Evolutionary conservation across 2,888 invertebrate species (phyloP).

Genomic region (Sthenelais limicola): DNA sequence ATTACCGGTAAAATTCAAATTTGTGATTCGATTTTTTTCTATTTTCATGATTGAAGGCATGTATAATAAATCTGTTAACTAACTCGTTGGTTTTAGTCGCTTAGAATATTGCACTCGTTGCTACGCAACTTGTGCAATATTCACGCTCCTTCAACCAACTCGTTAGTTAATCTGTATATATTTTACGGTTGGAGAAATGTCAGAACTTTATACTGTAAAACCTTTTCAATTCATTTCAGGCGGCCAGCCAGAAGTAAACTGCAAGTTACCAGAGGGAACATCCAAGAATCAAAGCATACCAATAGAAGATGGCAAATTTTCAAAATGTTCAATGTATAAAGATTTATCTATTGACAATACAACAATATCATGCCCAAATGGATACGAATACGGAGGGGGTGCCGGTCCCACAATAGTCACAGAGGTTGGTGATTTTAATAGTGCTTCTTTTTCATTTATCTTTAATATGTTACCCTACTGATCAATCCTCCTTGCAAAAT

Average conservation of each 20-base stretch:
- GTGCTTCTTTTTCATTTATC: not conserved
- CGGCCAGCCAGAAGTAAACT: conserved; percentile 14
- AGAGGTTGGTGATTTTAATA: conserved; percentile 45
- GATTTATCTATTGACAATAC: conserved; percentile 30
- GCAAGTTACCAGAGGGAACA: conserved; percentile 32
- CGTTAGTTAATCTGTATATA: too few species aligned
- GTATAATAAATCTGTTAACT: too few species aligned
- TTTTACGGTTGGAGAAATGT: not conserved
- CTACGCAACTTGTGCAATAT: too few species aligned
- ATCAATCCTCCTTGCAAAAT: too few species aligned
- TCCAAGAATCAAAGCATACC: conserved; percentile 39
- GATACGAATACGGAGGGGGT: conserved; percentile 50
- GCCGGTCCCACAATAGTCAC: conserved; percentile 51
- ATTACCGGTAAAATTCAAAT: too few species aligned
- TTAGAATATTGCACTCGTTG: too few species aligned
- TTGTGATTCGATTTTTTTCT: too few species aligned
- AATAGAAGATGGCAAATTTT: conserved; percentile 26
- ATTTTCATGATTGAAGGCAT: too few species aligned
- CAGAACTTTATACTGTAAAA: not conserved
- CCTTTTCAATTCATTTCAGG: conserved; percentile 26
- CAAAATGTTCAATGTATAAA: conserved; percentile 45
- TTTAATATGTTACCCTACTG: too few species aligned
- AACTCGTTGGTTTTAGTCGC: too few species aligned
- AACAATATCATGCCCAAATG: conserved; percentile 45
- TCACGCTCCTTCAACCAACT: too few species aligned